Base-by-base conservation (phyloP, 2,888 invertebrate species). In the Drosophila rellima region DNA sequence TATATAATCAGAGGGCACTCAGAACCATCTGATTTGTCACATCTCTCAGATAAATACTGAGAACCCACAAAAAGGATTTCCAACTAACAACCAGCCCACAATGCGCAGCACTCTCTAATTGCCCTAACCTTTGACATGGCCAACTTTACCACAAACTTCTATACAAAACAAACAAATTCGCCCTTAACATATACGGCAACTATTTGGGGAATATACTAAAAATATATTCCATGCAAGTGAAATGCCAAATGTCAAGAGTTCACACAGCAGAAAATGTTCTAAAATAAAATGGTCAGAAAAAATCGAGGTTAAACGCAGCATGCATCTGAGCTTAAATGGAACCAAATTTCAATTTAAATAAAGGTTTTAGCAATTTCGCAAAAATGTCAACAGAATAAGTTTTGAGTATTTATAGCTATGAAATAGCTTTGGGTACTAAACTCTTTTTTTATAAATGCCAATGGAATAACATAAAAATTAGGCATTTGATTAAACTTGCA, bases 111-210 rank as follows among this genome's bases (percentile, higher is more conserved):
- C 59, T 48, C 52, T 44, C 78, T 84, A 83, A 89, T 81, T 89
- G 78, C 74, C 54, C 10, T 62, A 74, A 89, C 74, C 89, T 74
- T 74, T 87, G 74, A 48, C 82, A 66, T 48, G 56, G 6, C 47
- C 35, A 75, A 66, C 65, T 80, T 73, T 68, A 20, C 5, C 0
- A 17, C 48, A 4, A 56, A 63, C 44, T 63, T 62, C 11, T 52
- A 61, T 44, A 26, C 39, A 51, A 35, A 39, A 54, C 42, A 40
- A 55, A 55, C 47, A 18, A 20, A 44, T 48, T 39, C 18, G 26
- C 23, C 15, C 39, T 29, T 37, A 56, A 18, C 50, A 23, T 17
- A 17, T 4, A 17, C 18, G 11, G 13, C 26, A 40, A 23, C 42
- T 29, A 40, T 35, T 29, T n/a, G 40, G 40, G 42, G 29, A 66